These are phyloP conservation scores for Patella caerulea DNA, from an alignment of 2,888 invertebrate genomes.

Conservation along the genomic window DNA sequence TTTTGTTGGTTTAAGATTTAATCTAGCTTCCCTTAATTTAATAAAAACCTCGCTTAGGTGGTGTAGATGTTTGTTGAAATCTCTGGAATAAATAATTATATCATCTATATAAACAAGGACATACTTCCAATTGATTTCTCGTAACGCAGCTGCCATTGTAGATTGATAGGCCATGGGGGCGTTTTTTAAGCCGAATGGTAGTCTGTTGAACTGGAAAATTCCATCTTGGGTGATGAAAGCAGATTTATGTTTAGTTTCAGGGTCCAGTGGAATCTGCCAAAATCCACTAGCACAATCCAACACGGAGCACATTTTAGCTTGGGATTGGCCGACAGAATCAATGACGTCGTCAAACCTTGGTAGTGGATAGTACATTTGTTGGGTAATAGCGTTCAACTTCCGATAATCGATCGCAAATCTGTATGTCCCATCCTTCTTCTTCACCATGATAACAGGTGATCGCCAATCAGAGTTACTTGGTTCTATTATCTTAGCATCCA, in stretches of 20 bases:
- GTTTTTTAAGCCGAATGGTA: constrained; percentile 45
- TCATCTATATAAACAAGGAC: constrained; percentile 45
- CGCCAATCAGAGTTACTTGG: constrained; percentile 26
- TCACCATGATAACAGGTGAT: constrained; percentile 37
- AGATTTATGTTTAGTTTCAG: constrained; percentile 32
- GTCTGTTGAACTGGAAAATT: constrained; percentile 33
- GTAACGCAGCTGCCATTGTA: constrained; percentile 34
- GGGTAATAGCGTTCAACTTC: constrained; percentile 32
- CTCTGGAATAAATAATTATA: constrained; percentile 35
- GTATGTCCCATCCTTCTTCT: constrained; percentile 34
- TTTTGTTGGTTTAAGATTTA: constrained; percentile 39
- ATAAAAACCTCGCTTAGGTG: constrained; percentile 35
- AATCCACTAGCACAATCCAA: constrained; percentile 34
- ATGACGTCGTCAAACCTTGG: constrained; percentile 35
- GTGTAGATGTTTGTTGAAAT: constrained; percentile 36
- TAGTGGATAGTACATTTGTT: constrained; percentile 34
- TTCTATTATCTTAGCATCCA: constrained; percentile 25
- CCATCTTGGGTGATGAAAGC: constrained; percentile 39
- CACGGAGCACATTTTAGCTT: constrained; percentile 25
- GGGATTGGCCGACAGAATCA: constrained; percentile 33
- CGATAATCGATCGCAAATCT: constrained; percentile 43
- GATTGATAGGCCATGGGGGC: constrained; percentile 38
- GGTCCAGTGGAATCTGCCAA: constrained; percentile 35
- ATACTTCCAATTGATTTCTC: constrained; percentile 41
- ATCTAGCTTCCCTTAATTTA: constrained; percentile 30